Evolutionary conservation across 2,113 vertebrate genomes (phyloP), one percentile per base, ranked within the genome.

Genomic region (Camelus bactrianus): DNA sequence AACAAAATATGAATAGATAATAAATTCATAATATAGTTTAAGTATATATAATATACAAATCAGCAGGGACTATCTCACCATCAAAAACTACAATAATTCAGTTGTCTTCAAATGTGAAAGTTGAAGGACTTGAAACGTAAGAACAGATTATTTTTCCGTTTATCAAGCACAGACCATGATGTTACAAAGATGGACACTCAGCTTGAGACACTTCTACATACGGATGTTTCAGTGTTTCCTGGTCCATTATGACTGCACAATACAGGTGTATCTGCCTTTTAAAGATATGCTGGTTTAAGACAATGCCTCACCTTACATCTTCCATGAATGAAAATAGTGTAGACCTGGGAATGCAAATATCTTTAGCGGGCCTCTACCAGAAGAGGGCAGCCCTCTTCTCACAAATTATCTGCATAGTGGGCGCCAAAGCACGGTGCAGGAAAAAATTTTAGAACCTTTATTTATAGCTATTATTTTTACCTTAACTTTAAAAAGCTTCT

Each of bases 381-480:
- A 54, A 96, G 89, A 73, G 67, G 76, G 30, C 81, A 93, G 67
- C 24, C 42, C 14, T 60, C 32, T 50, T 81, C 60, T 58, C 75
- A 19, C 30, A 67, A 52, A 62, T 30, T 5, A 17, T 32, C 62
- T 58, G 52, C 19, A 42, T 19, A 19, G 52, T 58, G 48, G 13
- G 48, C 65, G 81, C 56, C 65, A 86, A 76, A 73, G 17, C 38
- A 72, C 7, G 42, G 0, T 3, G 24, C 5, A 8, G 35, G 64
- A 76, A 83, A 81, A n/a, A 50, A 42, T 22, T 46, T 48, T 48
- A 38, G 24, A 72, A 85, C 35, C 56, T 90, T 84, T 13, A 30
- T 73, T 67, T 26, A 79, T 60, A 81, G 46, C 17, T 56, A 93
- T 56, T 96, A 50, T 58, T 58, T 90, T 89, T n/a, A 89, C 38